A percentile compares a stretch with the other conserved stretches of the same genome.
phyloP scores from a whole-genome alignment of 2,797 vertebrate species.

The Periophthalmus magnuspinnatus region DNA sequence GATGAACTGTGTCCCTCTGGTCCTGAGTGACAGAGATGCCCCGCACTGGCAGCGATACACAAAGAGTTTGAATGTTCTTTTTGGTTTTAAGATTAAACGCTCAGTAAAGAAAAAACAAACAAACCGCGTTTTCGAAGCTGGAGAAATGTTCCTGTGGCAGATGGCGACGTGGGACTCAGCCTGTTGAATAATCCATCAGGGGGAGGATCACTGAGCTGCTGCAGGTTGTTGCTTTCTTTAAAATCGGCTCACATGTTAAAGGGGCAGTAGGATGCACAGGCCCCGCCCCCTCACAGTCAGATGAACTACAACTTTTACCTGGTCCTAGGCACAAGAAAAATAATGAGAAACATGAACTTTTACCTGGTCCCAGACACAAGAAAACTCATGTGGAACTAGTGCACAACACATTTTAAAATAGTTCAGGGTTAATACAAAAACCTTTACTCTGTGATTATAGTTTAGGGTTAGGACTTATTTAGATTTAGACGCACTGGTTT shows the following conservation, averaged over 20 bases:
- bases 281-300: neutral
- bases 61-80: neutral
- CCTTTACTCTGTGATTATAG: too few relatives aligned
- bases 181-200: conserved; percentile 83
- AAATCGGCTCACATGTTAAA: conserved; percentile 76
- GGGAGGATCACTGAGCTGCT: conserved; percentile 73
- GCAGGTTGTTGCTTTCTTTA: conserved; percentile 59
- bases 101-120: neutral
- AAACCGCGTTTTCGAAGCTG: conserved; percentile 22
- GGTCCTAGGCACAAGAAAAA: neutral
- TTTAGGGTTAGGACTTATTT: too few relatives aligned
- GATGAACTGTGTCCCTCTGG: neutral
- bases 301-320: conserved; percentile 9
- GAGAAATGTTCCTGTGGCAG: conserved; percentile 53
- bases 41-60: conserved; percentile 29
- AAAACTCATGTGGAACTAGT: too few relatives aligned
- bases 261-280: conserved; percentile 46
- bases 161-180: conserved; percentile 69
- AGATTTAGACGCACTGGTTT: too few relatives aligned
- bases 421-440: neutral
- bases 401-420: too few relatives aligned
- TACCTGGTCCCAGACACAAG: too few relatives aligned
- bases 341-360: too few relatives aligned
- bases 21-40: conserved; percentile 13
- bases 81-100: neutral